Base-by-base conservation (phyloP, 2,797 vertebrate species). In the Lutjanus argentimaculatus region DNA sequence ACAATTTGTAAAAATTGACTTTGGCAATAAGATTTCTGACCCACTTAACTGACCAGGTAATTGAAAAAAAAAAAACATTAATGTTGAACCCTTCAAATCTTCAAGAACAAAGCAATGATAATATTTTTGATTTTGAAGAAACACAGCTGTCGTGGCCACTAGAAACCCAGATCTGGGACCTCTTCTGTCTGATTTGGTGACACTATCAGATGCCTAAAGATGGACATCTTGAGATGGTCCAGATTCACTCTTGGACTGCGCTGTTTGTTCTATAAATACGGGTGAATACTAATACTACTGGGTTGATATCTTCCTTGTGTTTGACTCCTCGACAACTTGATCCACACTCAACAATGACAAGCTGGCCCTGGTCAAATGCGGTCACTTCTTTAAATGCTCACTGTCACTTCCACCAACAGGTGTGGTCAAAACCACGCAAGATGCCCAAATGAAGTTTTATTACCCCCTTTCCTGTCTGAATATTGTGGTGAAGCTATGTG, bases 391-490 rank as follows among this genome's bases (percentile, higher is more conserved):
- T 77, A 80, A 84, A 83, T 30, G 25, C 46, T 68, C 53, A 11
- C 57, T 66, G 80, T 67, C 77, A 79, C 64, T 67, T 72, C 73
- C 56, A 72, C 51, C 76, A 80, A 90, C 86, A 94, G 91, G 85
- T 88, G 90, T 22, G 43, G 21, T 71, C 68, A 53, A 82, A 89
- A 85, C 45, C 16, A 48, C 51, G 64, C 17, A 79, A 62, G 21
- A 68, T 75, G 16, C 45, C 59, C n/a, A 43, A 89, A 91, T 78
- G 68, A 69, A 69, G 56, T 89, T 94, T 92, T 91, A 94, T 90
- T 86, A 68, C 75, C 67, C 30, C 62, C 75, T 89, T 88, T 90
- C 77, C 80, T 59, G 79, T 59, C 76, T 59, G 51, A 90, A 92
- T 84, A 78, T 80, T 85, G 84, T 69, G 48, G 76, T 22, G 70